Percentiles rank a stretch among this genome's conserved stretches.
Evolutionary conservation across 2,888 invertebrate species (phyloP).

Genomic region (Tetragonisca angustula): DNA sequence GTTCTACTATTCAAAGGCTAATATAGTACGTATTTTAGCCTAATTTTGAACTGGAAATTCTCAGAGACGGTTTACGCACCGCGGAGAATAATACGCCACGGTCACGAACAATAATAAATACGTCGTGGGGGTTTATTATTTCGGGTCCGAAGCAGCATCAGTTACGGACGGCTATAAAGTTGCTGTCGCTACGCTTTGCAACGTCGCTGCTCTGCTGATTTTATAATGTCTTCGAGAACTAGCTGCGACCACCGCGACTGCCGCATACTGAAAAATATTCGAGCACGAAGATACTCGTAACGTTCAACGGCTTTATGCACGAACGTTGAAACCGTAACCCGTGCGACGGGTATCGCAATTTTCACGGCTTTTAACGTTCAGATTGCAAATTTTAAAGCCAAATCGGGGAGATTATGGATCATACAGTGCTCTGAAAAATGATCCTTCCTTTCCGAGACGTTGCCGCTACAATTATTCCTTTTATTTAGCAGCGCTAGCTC

Average conservation of each 20-base stretch:
- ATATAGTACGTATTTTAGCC: not conserved
- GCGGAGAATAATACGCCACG: slow-evolving; percentile 51
- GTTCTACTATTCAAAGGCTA: too few species aligned
- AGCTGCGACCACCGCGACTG: not conserved
- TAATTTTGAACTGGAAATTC: slow-evolving; percentile 54
- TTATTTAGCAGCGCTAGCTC: not conserved
- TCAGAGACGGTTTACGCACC: slow-evolving; percentile 47
- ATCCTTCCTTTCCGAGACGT: not conserved
- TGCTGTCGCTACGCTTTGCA: slow-evolving; percentile 11
- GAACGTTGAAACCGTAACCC: not conserved
- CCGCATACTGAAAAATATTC: not conserved
- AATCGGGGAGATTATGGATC: not conserved
- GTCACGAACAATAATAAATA: slow-evolving; percentile 52
- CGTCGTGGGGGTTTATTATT: slow-evolving; percentile 54
- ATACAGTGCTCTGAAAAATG: not conserved
- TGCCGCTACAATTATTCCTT: too few species aligned
- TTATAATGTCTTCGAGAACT: slow-evolving; percentile 9
- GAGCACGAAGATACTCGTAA: not conserved
- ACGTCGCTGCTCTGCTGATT: slow-evolving; percentile 31
- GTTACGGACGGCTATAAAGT: slow-evolving; percentile 50
- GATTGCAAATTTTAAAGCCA: not conserved
- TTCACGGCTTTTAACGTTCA: not conserved
- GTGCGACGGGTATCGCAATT: not conserved
- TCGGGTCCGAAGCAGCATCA: slow-evolving; percentile 27
- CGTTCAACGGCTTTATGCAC: not conserved